Conservation (phyloP, 2,797 vertebrate species). For the Lepidocolaptes lacrymiger region DNA sequence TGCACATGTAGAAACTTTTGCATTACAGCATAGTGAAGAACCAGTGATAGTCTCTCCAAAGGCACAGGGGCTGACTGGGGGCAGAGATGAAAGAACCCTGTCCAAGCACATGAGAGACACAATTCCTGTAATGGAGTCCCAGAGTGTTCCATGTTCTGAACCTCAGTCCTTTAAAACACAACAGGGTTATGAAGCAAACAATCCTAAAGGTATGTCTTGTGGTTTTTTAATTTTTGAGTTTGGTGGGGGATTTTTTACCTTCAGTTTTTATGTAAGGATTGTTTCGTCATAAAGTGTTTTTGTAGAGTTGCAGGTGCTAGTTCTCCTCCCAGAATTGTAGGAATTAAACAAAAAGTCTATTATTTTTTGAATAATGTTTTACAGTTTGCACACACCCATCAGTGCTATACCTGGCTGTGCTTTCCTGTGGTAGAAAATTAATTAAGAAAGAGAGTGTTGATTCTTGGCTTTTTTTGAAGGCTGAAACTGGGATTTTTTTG, state of each 20-base stretch:
- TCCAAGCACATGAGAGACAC: conserved; percentile 26
- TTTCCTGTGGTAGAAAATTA: not conserved
- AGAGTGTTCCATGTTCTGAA: conserved; percentile 60
- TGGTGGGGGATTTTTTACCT: not conserved
- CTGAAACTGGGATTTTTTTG: not conserved
- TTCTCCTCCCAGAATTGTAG: not conserved
- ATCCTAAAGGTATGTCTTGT: conserved; percentile 69
- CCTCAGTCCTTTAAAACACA: conserved; percentile 44
- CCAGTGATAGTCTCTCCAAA: conserved; percentile 33
- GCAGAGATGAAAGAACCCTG: not conserved
- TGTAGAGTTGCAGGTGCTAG: not conserved
- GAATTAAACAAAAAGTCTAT: not conserved
- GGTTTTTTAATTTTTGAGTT: not conserved
- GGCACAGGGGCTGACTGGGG: conserved; percentile 9
- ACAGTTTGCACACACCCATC: not conserved
- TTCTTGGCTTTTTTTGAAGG: not conserved
- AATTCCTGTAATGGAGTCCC: conserved; percentile 55
- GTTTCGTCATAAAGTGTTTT: not conserved
- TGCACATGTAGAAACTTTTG: not conserved
- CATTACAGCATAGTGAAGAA: conserved; percentile 7
- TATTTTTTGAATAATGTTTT: not conserved
- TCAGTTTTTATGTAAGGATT: not conserved
- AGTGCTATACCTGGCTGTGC: rapidly evolving
- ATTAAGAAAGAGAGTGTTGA: not conserved
- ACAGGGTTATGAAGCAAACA: conserved; percentile 59